Evolutionary conservation across 1,140 invertebrate genomes (phyloP).

Genomic region (Saccostrea echinata): DNA sequence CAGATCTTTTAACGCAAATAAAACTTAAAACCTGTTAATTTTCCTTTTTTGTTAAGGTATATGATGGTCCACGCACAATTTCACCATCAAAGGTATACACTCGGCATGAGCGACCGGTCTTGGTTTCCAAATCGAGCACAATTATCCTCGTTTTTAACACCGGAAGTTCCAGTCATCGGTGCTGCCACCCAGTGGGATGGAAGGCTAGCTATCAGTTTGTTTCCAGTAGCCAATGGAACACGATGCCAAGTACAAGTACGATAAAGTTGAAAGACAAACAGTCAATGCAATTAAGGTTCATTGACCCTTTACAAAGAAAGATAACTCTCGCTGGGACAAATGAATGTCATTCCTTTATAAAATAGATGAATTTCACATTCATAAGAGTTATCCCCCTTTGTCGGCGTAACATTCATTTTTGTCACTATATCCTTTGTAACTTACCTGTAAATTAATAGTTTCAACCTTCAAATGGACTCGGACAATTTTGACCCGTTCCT

Average conservation of each 20-base stretch:
- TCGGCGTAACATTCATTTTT: too few species aligned
- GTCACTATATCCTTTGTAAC: too few species aligned
- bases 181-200: constrained; percentile 72
- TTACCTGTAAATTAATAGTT: too few species aligned
- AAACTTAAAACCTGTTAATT: too few species aligned
- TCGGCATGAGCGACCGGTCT: constrained; percentile 63
- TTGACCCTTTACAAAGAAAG: too few species aligned
- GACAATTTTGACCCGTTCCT: too few species aligned
- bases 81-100: constrained; percentile 65
- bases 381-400: too few species aligned
- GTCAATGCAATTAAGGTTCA: neutral
- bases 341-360: too few species aligned
- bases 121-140: constrained; percentile 72
- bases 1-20: constrained; percentile 15
- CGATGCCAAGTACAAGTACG: constrained; percentile 62
- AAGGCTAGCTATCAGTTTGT: constrained; percentile 73
- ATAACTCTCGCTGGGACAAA: too few species aligned
- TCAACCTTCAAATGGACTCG: too few species aligned
- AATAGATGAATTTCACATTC: too few species aligned
- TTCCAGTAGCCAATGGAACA: constrained; percentile 63
- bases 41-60: constrained; percentile 62
- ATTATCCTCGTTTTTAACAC: constrained; percentile 71
- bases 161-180: constrained; percentile 64
- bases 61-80: constrained; percentile 68
- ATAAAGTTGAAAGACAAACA: neutral